A percentile compares a stretch with the other conserved stretches of the same genome.
phyloP scores from a whole-genome alignment of 2,888 invertebrate genomes.

The Eulithis prunata region DNA sequence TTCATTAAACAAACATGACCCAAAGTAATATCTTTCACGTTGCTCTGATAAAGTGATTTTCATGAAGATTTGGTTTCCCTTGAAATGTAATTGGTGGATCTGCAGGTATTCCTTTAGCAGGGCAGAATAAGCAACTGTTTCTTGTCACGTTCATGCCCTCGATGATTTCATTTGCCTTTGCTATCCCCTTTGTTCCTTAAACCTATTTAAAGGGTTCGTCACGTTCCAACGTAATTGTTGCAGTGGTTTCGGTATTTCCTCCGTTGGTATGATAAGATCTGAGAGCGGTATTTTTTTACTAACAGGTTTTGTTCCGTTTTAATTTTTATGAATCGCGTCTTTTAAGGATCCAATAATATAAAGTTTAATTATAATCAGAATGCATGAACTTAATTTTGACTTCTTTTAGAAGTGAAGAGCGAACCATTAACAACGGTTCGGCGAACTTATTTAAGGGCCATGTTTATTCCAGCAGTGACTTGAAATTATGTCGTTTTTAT shows the following conservation, averaged over 20 bases:
- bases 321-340: conserved; percentile 10
- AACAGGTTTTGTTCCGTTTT: conserved; percentile 7
- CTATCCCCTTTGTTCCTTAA: conserved; percentile 32
- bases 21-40: neutral
- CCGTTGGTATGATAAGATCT: conserved; percentile 10
- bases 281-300: conserved; percentile 3
- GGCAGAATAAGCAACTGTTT: conserved; percentile 40
- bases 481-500: conserved; percentile 32
- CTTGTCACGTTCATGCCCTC: conserved; percentile 47
- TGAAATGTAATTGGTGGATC: conserved; percentile 21
- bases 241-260: conserved; percentile 24
- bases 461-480: conserved; percentile 27
- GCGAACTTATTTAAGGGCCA: conserved; percentile 16
- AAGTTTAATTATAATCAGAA: neutral
- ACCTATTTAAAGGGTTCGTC: conserved; percentile 28
- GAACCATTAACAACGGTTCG: conserved; percentile 2
- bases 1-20: neutral
- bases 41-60: neutral
- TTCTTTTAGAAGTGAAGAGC: conserved; percentile 3
- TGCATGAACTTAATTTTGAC: neutral
- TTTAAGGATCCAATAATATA: neutral
- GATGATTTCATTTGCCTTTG: conserved; percentile 41
- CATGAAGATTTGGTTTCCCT: conserved; percentile 1
- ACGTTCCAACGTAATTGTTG: conserved; percentile 28
- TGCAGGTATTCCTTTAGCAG: conserved; percentile 43